Conservation (phyloP, 2,113 vertebrate species). For the Aramus guarauna region DNA sequence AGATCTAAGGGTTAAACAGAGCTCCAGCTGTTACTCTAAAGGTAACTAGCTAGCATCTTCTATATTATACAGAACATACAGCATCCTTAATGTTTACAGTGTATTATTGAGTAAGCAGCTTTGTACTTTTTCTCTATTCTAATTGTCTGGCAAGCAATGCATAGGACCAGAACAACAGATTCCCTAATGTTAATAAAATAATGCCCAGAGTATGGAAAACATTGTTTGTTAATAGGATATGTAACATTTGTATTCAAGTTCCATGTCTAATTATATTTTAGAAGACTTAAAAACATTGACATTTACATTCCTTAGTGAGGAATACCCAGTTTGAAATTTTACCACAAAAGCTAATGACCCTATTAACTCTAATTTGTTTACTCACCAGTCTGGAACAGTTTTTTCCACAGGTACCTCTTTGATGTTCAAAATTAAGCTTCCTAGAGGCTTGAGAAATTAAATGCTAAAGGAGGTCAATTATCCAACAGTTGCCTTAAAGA, state of each 20-base stretch:
- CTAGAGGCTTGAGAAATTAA: constrained; percentile 78
- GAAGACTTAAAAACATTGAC: constrained; percentile 59
- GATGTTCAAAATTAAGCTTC: constrained; percentile 79
- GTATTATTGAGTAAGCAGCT: not conserved
- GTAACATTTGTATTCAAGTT: constrained; percentile 48
- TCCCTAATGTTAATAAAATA: not conserved
- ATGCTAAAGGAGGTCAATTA: constrained; percentile 78
- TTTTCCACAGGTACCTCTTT: constrained; percentile 77
- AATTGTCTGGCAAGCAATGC: not conserved
- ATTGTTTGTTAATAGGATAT: constrained; percentile 26
- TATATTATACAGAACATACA: not conserved
- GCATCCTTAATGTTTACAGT: not conserved
- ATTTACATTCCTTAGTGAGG: constrained; percentile 54
- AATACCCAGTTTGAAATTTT: constrained; percentile 73
- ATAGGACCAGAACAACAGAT: not conserved
- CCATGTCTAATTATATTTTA: constrained; percentile 66
- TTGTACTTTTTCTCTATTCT: not conserved
- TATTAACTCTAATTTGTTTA: constrained; percentile 81
- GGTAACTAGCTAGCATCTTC: not conserved
- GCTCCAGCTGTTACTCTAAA: not conserved
- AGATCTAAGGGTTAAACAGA: not conserved
- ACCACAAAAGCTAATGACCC: constrained; percentile 75
- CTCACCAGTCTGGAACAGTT: constrained; percentile 76
- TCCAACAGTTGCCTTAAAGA: constrained; percentile 73
- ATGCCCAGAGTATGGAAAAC: constrained; percentile 25